These are phyloP conservation scores for Umimayanthus chanpuru DNA, from an alignment of 92 coral and sea anemone genomes.

Conservation along the genomic window DNA sequence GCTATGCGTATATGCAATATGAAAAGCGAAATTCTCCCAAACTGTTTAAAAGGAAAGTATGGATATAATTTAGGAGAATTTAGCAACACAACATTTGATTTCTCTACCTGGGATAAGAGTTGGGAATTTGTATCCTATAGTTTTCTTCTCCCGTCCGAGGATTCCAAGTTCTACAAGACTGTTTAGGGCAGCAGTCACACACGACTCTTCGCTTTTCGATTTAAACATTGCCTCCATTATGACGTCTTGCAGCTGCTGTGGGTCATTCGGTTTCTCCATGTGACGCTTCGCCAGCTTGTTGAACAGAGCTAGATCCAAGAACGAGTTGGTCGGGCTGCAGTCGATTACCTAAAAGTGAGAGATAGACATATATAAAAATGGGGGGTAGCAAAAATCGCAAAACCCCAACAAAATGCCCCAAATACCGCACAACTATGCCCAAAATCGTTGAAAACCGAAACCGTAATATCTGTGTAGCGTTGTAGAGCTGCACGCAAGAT, in stretches of 20 bases:
- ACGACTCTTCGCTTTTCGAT: not conserved
- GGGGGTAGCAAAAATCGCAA: too few relatives aligned
- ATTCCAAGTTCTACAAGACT: not conserved
- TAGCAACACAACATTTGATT: too few relatives aligned
- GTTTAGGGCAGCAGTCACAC: not conserved
- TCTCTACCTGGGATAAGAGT: not conserved
- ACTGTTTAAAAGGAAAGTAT: too few relatives aligned
- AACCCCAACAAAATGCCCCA: too few relatives aligned
- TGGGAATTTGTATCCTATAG: not conserved
- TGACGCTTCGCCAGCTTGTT: not conserved
- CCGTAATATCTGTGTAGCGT: too few relatives aligned
- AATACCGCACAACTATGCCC: too few relatives aligned
- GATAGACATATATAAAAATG: too few relatives aligned
- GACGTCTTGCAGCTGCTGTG: conserved; percentile 1
- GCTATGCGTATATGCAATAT: too few relatives aligned
- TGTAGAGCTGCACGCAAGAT: too few relatives aligned
- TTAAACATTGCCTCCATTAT: not conserved
- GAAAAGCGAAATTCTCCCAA: too few relatives aligned
- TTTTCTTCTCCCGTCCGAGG: not conserved
- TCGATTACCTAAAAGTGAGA: not conserved
- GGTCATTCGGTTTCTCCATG: not conserved
- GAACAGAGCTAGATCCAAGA: conserved; percentile 1
- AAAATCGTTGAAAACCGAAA: too few relatives aligned
- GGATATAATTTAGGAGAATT: too few relatives aligned
- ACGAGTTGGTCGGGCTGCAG: not conserved